A percentile compares a stretch with the other conserved stretches of the same genome.
These are phyloP conservation scores for Chondrosia reniformis DNA, from an alignment of 37 sponge, comb jelly and placozoan species.

Conservation along the genomic window DNA sequence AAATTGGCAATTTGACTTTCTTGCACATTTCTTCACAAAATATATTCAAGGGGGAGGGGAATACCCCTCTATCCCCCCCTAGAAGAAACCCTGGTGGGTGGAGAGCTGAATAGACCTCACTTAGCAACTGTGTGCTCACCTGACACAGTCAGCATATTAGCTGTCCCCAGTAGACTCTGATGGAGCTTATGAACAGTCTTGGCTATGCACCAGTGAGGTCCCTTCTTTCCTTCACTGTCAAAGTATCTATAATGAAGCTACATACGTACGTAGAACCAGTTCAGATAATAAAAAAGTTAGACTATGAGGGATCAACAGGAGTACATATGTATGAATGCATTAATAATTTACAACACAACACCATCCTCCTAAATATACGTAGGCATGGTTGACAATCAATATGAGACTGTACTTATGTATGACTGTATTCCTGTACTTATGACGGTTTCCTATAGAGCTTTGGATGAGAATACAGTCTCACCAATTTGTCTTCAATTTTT, in stretches of 20 bases:
- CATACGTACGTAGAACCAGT: not conserved
- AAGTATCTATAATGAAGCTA: slow-evolving; percentile 8
- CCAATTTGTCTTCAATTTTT: too few relatives aligned
- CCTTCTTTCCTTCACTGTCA: not conserved
- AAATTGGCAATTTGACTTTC: too few relatives aligned
- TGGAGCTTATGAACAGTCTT: not conserved
- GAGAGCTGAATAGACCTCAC: too few relatives aligned
- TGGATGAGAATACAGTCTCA: too few relatives aligned
- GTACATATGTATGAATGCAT: not conserved
- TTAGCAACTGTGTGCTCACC: not conserved
- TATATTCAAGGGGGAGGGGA: too few relatives aligned
- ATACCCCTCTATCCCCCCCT: too few relatives aligned
- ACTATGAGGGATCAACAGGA: not conserved
- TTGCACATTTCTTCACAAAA: too few relatives aligned
- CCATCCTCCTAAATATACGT: too few relatives aligned
- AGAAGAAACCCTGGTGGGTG: too few relatives aligned
- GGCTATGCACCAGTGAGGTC: slow-evolving; percentile 19
- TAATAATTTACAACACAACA: too few relatives aligned
- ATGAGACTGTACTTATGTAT: not conserved
- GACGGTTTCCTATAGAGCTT: not conserved
- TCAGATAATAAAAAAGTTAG: not conserved
- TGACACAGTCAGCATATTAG: slow-evolving; percentile 13
- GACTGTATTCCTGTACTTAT: slow-evolving; percentile 16
- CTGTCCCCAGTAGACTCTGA: not conserved
- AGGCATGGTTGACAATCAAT: too few relatives aligned